These are phyloP conservation scores for Lepeophtheirus nordmannii DNA, from an alignment of 2,888 invertebrate genomes.

Conservation along the genomic window DNA sequence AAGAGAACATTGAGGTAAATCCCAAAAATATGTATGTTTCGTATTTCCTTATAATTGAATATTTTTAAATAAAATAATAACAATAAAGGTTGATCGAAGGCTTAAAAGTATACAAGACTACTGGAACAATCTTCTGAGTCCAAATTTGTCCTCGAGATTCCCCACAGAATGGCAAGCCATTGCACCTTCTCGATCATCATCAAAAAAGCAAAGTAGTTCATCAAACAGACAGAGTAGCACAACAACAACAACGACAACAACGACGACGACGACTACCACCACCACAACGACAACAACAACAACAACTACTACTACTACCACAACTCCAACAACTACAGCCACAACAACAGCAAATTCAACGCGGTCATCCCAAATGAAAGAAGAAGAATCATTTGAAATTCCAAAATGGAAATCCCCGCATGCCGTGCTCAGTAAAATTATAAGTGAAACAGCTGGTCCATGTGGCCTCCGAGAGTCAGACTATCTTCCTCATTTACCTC, in stretches of 20 bases:
- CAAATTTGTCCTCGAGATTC: background rate
- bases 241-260: background rate
- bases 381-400: background rate
- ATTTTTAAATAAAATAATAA: background rate
- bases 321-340: background rate
- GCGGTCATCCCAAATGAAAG: background rate
- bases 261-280: background rate
- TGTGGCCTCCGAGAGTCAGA: constrained; percentile 7
- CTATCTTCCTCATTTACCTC: constrained; percentile 13
- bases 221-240: background rate
- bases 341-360: background rate
- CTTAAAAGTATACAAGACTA: constrained; percentile 2
- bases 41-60: background rate
- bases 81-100: background rate
- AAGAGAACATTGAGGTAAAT: constrained; percentile 6
- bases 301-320: background rate
- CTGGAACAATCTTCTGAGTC: background rate
- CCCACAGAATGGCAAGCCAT: background rate
- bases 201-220: background rate
- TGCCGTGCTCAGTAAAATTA: background rate
- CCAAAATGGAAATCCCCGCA: background rate
- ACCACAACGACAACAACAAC: background rate
- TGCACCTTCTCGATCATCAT: background rate
- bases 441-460: background rate
- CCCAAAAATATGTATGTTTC: too few relatives aligned